These are phyloP conservation scores for Ellobium chinense DNA, from an alignment of 2,888 invertebrate species.

Conservation along the genomic window DNA sequence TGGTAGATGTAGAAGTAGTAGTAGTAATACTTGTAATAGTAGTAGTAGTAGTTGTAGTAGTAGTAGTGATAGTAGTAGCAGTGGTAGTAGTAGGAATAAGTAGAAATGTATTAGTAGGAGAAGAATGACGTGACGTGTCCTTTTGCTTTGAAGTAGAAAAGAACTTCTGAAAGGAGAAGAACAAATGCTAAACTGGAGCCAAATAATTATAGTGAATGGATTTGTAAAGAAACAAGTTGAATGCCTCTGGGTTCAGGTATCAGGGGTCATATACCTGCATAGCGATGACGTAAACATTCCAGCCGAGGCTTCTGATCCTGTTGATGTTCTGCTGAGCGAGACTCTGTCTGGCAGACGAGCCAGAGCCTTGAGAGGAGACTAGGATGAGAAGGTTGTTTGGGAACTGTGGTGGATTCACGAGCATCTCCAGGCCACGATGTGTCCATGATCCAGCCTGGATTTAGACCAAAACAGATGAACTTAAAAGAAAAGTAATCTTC, in stretches of 20 bases:
- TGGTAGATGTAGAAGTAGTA: no score
- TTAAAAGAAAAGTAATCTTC: neutral
- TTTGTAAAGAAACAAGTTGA: neutral
- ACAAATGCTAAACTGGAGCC: no score
- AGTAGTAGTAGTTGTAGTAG: no score
- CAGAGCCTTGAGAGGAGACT: conserved; percentile 19
- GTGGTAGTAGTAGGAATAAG: no score
- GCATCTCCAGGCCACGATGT: neutral
- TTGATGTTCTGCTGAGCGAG: neutral
- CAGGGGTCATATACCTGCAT: neutral
- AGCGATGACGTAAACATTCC: neutral
- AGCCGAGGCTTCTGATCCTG: conserved; percentile 1
- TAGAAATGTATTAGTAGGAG: neutral
- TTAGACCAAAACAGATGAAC: neutral
- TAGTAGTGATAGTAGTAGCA: no score
- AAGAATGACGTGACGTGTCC: neutral
- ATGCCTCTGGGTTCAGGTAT: neutral
- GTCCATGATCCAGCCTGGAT: conserved; percentile 36
- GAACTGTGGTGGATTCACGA: neutral
- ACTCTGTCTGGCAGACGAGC: neutral
- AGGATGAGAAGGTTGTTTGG: conserved; percentile 12
- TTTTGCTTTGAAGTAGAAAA: neutral
- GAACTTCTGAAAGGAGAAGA: neutral
- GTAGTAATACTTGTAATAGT: no score
- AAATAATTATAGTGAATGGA: no score